Evolutionary conservation across 2,888 invertebrate genomes (phyloP), one percentile per base, ranked within the genome.

Genomic region (Drosophila nigricruria): DNA sequence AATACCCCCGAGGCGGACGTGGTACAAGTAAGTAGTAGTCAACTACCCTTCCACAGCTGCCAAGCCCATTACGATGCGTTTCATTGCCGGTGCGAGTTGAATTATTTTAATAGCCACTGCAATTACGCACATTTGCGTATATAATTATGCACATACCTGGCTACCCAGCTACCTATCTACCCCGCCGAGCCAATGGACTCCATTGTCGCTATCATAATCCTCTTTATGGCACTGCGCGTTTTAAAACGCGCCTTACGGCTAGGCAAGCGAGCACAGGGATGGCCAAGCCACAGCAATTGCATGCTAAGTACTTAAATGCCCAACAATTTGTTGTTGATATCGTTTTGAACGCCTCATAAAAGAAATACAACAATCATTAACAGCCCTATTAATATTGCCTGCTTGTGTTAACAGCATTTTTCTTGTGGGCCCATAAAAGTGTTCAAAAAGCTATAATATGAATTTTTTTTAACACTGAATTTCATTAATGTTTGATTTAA

Each of bases 81-180:
- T 67, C 63, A 79, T 57, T 54, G 62, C 45, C 40, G 52, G 47
- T 57, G 65, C 70, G 70, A 67, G 72, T 59, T 64, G 52, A 81
- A 83, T 82, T 76, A 73, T 72, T 82, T 84, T 79, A 84, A 82
- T 82, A 82, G 81, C 81, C 68, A 68, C 81, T 73, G 79, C 81
- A 80, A 82, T 84, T 84, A 76, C 67, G 65, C 42, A 38, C 58
- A 65, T 65, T 50, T 59, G 50, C 49, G 52, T 49, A 66, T 47
- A 72, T 62, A 72, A 61, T 64, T 61, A 64, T 49, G 30, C 27
- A 32, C 23, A 53, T 20, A 59, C 23, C 27, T 38, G 27, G 59
- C 58, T 27, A 45, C 6, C 36, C 2, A 45, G 4, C 36, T 5
- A 38, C 8, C 20, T 32, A 36, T 23, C 36, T 53, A 52, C 62